phyloP scores from a whole-genome alignment of 2,888 invertebrate species.

The Pachymerium ferrugineum region DNA sequence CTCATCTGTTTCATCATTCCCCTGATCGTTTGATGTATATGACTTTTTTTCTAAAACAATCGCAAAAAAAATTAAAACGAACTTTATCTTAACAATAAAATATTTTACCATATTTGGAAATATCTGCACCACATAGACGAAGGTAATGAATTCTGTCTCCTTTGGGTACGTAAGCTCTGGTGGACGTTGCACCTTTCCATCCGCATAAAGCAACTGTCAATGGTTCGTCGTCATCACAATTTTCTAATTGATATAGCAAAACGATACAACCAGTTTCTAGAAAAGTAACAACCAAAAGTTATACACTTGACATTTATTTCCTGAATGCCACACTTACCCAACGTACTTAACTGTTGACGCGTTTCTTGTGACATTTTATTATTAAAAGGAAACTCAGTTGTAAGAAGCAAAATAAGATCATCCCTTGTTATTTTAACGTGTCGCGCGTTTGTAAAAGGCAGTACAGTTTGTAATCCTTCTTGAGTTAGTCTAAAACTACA shows the following conservation, averaged over 20 bases:
- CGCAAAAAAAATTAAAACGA: neutral
- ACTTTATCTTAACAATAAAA: neutral
- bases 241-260: slow-evolving; percentile 58
- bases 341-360: slow-evolving; percentile 61
- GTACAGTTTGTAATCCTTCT: slow-evolving; percentile 74
- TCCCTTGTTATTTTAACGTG: slow-evolving; percentile 64
- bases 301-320: neutral
- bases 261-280: slow-evolving; percentile 69
- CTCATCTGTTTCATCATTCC: neutral
- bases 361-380: slow-evolving; percentile 60
- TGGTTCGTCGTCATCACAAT: slow-evolving; percentile 39
- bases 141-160: slow-evolving; percentile 82
- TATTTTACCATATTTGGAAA: slow-evolving; percentile 68
- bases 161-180: slow-evolving; percentile 80
- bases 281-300: slow-evolving; percentile 37
- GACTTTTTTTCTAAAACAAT: too few relatives aligned
- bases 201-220: slow-evolving; percentile 67
- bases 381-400: slow-evolving; percentile 75
- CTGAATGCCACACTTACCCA: slow-evolving; percentile 53
- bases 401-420: slow-evolving; percentile 71
- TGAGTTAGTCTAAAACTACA: slow-evolving; percentile 87
- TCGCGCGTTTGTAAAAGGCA: slow-evolving; percentile 64
- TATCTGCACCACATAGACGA: slow-evolving; percentile 76
- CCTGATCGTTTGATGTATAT: neutral
- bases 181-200: slow-evolving; percentile 82